These are phyloP conservation scores for Desmodus rotundus DNA, from an alignment of 2,113 vertebrate genomes.

Conservation along the genomic window DNA sequence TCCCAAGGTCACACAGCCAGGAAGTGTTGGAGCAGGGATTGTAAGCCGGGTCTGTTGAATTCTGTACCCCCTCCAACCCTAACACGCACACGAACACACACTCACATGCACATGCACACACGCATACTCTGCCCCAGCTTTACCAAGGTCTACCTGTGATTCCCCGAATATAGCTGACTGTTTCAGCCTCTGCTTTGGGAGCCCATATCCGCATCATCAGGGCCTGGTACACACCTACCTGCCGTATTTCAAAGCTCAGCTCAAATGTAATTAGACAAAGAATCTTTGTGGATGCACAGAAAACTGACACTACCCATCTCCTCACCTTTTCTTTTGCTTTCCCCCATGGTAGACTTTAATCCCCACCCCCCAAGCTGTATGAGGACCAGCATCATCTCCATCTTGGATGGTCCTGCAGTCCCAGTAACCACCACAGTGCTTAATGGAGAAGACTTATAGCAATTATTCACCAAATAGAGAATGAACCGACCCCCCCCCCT, in stretches of 20 bases:
- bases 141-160: not conserved
- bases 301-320: accelerated
- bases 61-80: not conserved
- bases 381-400: not conserved
- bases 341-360: not conserved
- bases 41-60: not conserved
- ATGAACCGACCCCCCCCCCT: not conserved
- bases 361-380: accelerated
- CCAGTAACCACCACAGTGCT: not conserved
- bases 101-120: not conserved
- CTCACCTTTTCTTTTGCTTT: not conserved
- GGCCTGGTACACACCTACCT: not conserved
- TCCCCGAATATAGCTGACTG: not conserved
- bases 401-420: not conserved
- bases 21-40: not conserved
- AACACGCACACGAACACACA: not conserved
- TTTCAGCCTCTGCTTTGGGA: not conserved
- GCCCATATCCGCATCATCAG: not conserved
- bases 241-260: not conserved
- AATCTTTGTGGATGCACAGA: not conserved
- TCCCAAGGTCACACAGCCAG: not conserved
- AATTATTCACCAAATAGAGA: accelerated
- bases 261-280: not conserved
- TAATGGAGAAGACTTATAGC: accelerated
- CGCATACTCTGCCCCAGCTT: not conserved